A percentile compares a stretch with the other conserved stretches of the same genome.
phyloP scores from a whole-genome alignment of 2,888 invertebrate species.

The Lasioglossum figueresi region DNA sequence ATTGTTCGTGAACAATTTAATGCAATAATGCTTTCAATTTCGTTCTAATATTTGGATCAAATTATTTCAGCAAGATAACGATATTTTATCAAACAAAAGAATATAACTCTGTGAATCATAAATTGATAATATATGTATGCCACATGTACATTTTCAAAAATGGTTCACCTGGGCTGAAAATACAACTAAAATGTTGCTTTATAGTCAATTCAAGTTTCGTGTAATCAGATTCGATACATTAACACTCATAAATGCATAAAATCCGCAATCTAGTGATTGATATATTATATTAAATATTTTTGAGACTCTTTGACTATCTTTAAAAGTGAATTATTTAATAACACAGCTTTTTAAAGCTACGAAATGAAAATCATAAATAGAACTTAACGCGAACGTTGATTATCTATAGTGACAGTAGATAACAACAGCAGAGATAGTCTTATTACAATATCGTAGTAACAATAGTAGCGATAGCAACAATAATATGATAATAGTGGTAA shows the following conservation, averaged over 20 bases:
- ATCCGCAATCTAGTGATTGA: neutral
- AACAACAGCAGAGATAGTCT: conserved; percentile 24
- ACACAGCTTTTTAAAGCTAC: conserved; percentile 10
- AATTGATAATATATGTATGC: neutral
- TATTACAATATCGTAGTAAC: conserved; percentile 26
- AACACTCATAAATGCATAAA: neutral
- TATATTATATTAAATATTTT: conserved; percentile 4
- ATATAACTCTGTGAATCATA: neutral
- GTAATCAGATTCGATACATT: neutral
- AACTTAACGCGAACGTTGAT: conserved; percentile 17
- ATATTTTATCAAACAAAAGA: neutral
- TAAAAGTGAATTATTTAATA: conserved; percentile 15
- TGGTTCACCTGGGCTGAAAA: neutral
- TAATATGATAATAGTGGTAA: conserved; percentile 22
- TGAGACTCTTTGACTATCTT: neutral
- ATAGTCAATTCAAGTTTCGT: neutral
- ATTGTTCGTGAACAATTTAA: neutral
- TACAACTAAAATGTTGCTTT: neutral
- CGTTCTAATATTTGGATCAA: neutral
- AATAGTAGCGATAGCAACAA: conserved; percentile 11
- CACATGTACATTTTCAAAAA: neutral
- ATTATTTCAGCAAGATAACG: neutral
- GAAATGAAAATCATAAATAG: conserved; percentile 19
- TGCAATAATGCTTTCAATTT: neutral
- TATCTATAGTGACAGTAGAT: conserved; percentile 10